A percentile compares a stretch with the other conserved stretches of the same genome.
Conservation (phyloP, 2,113 vertebrate genomes). For the Prinia subflava region DNA sequence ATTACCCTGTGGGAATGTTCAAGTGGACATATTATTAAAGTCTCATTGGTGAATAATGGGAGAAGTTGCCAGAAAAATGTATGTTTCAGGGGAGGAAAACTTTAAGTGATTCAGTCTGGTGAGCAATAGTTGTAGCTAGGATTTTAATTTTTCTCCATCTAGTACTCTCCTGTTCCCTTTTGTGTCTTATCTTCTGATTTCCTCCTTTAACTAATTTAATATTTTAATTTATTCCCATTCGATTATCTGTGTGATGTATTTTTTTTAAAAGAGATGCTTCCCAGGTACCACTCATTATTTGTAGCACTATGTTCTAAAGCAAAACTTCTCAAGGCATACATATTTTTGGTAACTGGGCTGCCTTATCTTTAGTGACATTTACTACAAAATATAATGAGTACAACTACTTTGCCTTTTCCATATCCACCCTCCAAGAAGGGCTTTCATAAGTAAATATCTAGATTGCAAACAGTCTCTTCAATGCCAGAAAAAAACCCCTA, state of each 20-base stretch:
- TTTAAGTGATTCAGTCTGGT: neutral
- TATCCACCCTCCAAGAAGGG: neutral
- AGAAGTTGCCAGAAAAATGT: neutral
- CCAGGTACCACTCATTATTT: neutral
- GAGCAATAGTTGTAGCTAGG: neutral
- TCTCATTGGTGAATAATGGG: neutral
- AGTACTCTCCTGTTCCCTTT: neutral
- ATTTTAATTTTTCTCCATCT: neutral
- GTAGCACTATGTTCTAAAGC: neutral
- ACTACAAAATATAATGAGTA: neutral
- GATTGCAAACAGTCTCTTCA: neutral
- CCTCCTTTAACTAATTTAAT: neutral
- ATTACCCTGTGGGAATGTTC: neutral
- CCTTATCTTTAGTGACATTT: neutral
- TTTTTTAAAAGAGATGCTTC: neutral
- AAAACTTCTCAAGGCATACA: neutral
- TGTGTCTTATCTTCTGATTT: neutral
- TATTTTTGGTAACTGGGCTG: neutral
- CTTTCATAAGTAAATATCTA: neutral
- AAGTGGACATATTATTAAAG: neutral
- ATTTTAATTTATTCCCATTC: neutral
- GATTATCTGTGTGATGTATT: accelerated
- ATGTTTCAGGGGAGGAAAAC: neutral
- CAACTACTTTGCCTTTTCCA: neutral
- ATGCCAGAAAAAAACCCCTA: neutral